Percentiles rank a stretch among this genome's conserved stretches.
Conservation (phyloP, 2,113 vertebrate species). For the Sinocyclocheilus maitianheensis region DNA sequence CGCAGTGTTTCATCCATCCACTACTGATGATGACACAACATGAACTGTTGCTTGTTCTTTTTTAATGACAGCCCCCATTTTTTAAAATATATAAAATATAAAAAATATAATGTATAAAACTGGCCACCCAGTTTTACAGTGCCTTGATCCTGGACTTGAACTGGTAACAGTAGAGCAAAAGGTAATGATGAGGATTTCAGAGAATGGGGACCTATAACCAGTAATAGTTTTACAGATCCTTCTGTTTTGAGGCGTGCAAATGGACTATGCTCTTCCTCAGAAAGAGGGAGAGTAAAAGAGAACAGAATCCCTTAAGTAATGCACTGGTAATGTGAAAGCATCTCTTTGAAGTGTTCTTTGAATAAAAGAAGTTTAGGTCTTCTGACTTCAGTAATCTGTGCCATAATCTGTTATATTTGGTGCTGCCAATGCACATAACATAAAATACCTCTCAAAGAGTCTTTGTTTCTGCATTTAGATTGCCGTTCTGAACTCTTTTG, state of each 20-base stretch:
- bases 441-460: constrained; percentile 21
- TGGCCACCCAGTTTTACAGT: too few relatives aligned
- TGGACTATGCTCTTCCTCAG: constrained; percentile 7
- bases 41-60: background rate
- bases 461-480: constrained; percentile 10
- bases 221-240: constrained; percentile 33
- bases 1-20: background rate
- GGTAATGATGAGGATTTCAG: background rate
- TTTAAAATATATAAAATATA: too few relatives aligned
- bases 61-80: too few relatives aligned
- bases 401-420: constrained; percentile 36
- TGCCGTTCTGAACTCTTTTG: background rate
- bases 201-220: background rate
- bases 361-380: constrained; percentile 40
- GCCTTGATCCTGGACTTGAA: too few relatives aligned
- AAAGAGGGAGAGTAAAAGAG: background rate
- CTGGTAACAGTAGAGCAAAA: background rate
- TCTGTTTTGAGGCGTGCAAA: constrained; percentile 44
- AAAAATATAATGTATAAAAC: too few relatives aligned
- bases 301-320: constrained; percentile 25
- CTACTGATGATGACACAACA: background rate
- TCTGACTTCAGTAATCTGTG: constrained; percentile 35
- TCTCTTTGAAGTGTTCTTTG: constrained; percentile 45
- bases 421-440: constrained; percentile 42
- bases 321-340: constrained; percentile 46